phyloP scores from a whole-genome alignment of 2,797 vertebrate species.

The Rachycentron canadum region DNA sequence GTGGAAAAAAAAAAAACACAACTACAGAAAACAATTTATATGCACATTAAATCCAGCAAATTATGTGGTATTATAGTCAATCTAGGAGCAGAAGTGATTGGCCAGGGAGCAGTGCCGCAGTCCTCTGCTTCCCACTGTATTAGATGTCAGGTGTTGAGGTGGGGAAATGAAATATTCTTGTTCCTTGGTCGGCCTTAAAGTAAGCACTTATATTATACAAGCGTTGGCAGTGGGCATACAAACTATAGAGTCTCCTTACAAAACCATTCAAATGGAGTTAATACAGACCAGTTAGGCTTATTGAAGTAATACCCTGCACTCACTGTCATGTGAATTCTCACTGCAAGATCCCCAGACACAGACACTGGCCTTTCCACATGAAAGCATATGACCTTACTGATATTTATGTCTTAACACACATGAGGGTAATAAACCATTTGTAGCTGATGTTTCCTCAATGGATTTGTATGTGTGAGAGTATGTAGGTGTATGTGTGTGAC shows the following conservation, averaged over 20 bases:
- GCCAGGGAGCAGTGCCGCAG: slow-evolving; percentile 37
- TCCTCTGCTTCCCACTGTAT: slow-evolving; percentile 34
- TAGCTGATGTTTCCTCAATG: slow-evolving; percentile 67
- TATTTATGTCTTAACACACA: slow-evolving; percentile 72
- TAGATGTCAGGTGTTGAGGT: slow-evolving; percentile 56
- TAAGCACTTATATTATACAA: slow-evolving; percentile 52
- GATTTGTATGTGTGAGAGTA: slow-evolving; percentile 19
- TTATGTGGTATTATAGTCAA: slow-evolving; percentile 54
- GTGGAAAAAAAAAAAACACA: slow-evolving; percentile 35
- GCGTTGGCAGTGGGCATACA: slow-evolving; percentile 51
- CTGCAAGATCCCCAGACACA: slow-evolving; percentile 58
- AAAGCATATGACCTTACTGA: slow-evolving; percentile 67
- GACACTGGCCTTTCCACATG: slow-evolving; percentile 65
- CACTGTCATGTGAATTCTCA: slow-evolving; percentile 34
- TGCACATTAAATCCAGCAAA: slow-evolving; percentile 63
- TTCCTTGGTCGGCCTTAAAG: slow-evolving; percentile 53
- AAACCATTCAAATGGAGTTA: slow-evolving; percentile 54
- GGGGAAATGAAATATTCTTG: slow-evolving; percentile 64
- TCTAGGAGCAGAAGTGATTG: slow-evolving; percentile 30
- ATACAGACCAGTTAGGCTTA: slow-evolving; percentile 41
- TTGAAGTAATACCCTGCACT: slow-evolving; percentile 54
- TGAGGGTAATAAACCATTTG: slow-evolving; percentile 70
- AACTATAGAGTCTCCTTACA: slow-evolving; percentile 41
- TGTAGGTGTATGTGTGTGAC: slow-evolving; percentile 24
- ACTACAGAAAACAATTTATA: slow-evolving; percentile 68